A percentile compares a stretch with the other conserved stretches of the same genome.
Evolutionary conservation across 2,113 vertebrate species (phyloP).

Genomic region (Brachyhypopomus occidentalis): DNA sequence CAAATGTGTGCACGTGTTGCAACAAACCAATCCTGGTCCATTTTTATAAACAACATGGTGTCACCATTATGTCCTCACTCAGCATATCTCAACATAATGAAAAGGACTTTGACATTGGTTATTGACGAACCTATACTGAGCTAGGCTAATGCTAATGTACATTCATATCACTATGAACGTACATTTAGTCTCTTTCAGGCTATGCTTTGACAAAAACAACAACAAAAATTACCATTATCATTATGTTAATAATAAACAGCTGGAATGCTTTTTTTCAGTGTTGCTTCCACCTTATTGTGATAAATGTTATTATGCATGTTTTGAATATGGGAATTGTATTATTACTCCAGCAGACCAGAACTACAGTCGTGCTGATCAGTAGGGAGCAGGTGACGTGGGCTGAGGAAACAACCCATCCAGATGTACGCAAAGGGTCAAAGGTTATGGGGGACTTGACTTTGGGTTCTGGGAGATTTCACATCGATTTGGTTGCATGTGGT

Average conservation of each 20-base stretch:
- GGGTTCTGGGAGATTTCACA: neutral
- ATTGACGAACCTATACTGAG: neutral
- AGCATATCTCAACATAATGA: too few species aligned
- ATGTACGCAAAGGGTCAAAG: neutral
- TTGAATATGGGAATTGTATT: neutral
- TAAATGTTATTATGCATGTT: neutral
- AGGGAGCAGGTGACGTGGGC: neutral
- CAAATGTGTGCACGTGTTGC: neutral
- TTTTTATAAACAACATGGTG: neutral
- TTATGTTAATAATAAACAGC: neutral
- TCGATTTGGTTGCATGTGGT: slow-evolving; percentile 1
- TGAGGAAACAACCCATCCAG: neutral
- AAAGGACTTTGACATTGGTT: neutral
- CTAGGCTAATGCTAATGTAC: neutral
- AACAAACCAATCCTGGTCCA: neutral
- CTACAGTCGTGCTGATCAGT: neutral
- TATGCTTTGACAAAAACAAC: neutral
- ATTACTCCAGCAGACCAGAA: neutral
- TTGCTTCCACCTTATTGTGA: neutral
- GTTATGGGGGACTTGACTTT: too few species aligned
- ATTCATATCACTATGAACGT: too few species aligned
- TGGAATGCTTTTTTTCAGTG: neutral
- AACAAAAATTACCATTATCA: neutral
- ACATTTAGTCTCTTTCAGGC: neutral
- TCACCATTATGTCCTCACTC: too few species aligned